Evolutionary conservation across 1,140 invertebrate species (phyloP), one percentile per base, ranked within the genome.

Genomic region (Microvelia longipes): DNA sequence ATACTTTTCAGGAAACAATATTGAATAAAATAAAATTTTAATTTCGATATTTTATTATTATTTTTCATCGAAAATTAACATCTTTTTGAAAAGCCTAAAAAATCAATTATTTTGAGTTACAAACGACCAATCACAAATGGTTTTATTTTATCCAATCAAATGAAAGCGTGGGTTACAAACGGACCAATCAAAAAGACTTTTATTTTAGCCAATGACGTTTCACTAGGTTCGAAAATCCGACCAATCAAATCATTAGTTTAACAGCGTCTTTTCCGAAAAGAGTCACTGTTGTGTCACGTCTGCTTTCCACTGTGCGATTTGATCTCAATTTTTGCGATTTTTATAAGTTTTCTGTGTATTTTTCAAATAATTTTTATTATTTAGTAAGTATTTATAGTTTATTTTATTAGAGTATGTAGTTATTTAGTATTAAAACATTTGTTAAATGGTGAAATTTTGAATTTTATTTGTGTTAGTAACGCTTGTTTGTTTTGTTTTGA

Each of bases 161-260:
- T 60, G 1, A 24, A 13, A 30, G 25, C 28, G 29, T 35, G 26
- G 1, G 25, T n/a, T 27, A 2, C 24, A 1, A 25, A 1, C 30
- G 26, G n/a, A 1, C 71, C 71, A 72, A 72, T 72, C 2, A 61
- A 29, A 70, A 24, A 14, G n/a, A n/a, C 15, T 68, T 24, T 70
- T 72, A 72, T 72, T 72, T 50, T 66, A 66, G 68, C 71, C 68
- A 72, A 72, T 72, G 35, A 70, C 25, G 13, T 30, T 64, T n/a
- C 68, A 35, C 30, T 27, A 26, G 25, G 11, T 50, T 27, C 13
- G 29, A 13, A 29, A 19, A 14, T 68, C 30, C 66, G 2, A 35
- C 71, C 71, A 70, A 70, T 70, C 29, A 50, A 26, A 29, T 72
- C 60, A 11, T n/a, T 67, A 28, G 50, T 60, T n/a, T 24, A n/a